These are phyloP conservation scores for Syncerus caffer DNA, from an alignment of 2,797 vertebrate genomes.

Conservation along the genomic window DNA sequence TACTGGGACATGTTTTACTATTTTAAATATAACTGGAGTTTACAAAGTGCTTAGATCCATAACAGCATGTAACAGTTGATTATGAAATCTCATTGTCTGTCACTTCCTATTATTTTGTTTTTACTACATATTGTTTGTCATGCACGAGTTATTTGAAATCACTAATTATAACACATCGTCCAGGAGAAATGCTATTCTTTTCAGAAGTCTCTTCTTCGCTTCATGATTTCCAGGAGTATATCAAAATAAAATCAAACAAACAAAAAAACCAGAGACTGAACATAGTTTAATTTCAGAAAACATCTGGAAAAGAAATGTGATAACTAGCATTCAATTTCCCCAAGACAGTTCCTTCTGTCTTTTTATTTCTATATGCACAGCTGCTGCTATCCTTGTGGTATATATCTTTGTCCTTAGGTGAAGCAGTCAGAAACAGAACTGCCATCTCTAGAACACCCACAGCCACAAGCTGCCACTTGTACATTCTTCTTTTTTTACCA, in stretches of 20 bases:
- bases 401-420: neutral
- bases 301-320: constrained; percentile 15
- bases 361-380: neutral
- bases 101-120: neutral
- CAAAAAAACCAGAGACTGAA: neutral
- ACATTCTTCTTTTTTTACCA: constrained; percentile 41
- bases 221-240: neutral
- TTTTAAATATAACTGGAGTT: neutral
- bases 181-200: neutral
- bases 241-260: neutral
- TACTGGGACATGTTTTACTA: neutral
- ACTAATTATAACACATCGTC: neutral
- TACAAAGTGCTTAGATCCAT: neutral
- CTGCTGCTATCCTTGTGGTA: neutral
- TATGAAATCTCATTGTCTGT: neutral
- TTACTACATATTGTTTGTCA: neutral
- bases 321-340: neutral
- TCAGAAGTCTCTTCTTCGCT: neutral
- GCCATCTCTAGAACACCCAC: neutral
- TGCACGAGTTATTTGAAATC: neutral
- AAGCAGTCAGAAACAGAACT: neutral
- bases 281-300: constrained; percentile 35
- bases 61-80: neutral
- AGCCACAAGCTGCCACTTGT: neutral
- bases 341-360: constrained; percentile 16